Evolutionary conservation across 2,888 invertebrate species (phyloP), one percentile per base, ranked within the genome.

Genomic region (Acronicta alni): DNA sequence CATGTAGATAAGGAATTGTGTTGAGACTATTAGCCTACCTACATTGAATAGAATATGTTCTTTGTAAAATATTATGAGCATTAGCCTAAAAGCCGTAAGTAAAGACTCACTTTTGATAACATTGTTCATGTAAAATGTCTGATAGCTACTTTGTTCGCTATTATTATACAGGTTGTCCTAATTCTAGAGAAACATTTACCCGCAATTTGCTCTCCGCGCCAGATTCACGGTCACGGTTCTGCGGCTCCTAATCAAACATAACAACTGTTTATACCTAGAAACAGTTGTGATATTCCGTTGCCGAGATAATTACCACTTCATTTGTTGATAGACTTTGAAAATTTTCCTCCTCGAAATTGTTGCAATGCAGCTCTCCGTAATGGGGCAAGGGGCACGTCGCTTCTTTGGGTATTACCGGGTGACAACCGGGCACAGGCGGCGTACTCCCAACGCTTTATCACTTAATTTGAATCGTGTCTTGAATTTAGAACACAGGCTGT

Each of bases 401-500:
- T 75, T 80, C 81, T 83, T 82, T 75, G 80, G 83, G 80, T 82
- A 86, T 85, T 85, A 84, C 83, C 58, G 76, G 73, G 82, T 88
- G 89, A 87, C 89, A 89, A 85, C 80, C 82, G 84, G 76, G 83
- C 80, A 65, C 82, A 84, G 82, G 84, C 86, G 82, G 83, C 80
- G 77, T 80, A 79, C 80, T 83, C 80, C 76, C 80, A 85, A 83
- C 89, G 89, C 87, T 90, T 91, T 90, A 90, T 90, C 91, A 90
- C 91, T 90, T 91, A 91, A 91, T 91, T 91, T 89, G 90, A 92
- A 89, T 89, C 91, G 91, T 90, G 91, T 85, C 80, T 82, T 75
- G 91, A 91, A 91, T 92, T 84, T 81, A 70, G 80, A 89, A 83
- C 79, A 79, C 77, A 75, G 72, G 61, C 74, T 76, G 78, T 77